Conservation (phyloP, 1,140 invertebrate species). For the Pararge aegeria region DNA sequence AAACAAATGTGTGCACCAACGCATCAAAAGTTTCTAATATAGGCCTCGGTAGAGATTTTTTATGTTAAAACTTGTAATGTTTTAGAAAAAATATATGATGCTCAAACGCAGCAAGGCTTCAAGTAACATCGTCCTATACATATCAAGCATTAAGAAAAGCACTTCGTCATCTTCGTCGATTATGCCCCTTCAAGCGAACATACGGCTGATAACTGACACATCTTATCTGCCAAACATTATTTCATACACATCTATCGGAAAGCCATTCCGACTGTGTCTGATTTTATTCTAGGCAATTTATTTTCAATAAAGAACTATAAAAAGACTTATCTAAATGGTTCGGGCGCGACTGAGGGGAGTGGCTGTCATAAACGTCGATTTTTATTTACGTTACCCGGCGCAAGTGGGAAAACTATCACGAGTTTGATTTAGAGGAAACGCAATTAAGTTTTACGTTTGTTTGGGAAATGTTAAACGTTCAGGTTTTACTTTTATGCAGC, state of each 20-base stretch:
- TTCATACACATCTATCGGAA: slow-evolving; percentile 78
- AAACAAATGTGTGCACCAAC: too few species aligned
- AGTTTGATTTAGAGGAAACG: slow-evolving; percentile 2
- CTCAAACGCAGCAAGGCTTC: background rate
- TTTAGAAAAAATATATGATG: slow-evolving; percentile 14
- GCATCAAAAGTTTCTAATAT: too few species aligned
- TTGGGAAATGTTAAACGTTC: background rate
- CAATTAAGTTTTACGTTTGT: background rate
- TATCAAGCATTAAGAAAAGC: slow-evolving; percentile 15
- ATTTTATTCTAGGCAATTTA: slow-evolving; percentile 80
- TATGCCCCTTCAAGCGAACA: slow-evolving; percentile 39
- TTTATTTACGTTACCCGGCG: slow-evolving; percentile 61
- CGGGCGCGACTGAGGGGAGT: slow-evolving; percentile 62
- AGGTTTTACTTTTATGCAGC: background rate
- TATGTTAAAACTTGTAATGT: too few species aligned
- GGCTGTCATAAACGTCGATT: slow-evolving; percentile 67
- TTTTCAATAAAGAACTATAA: slow-evolving; percentile 80
- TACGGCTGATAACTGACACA: slow-evolving; percentile 62
- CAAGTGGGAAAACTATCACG: slow-evolving; percentile 47
- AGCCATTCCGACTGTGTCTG: slow-evolving; percentile 72
- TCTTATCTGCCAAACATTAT: slow-evolving; percentile 74
- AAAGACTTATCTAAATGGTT: slow-evolving; percentile 79
- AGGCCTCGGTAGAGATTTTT: too few species aligned
- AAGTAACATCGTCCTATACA: background rate
- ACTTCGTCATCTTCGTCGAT: slow-evolving; percentile 27